Conservation (phyloP, 2,888 invertebrate species). For the Drosophila mayaguana region DNA sequence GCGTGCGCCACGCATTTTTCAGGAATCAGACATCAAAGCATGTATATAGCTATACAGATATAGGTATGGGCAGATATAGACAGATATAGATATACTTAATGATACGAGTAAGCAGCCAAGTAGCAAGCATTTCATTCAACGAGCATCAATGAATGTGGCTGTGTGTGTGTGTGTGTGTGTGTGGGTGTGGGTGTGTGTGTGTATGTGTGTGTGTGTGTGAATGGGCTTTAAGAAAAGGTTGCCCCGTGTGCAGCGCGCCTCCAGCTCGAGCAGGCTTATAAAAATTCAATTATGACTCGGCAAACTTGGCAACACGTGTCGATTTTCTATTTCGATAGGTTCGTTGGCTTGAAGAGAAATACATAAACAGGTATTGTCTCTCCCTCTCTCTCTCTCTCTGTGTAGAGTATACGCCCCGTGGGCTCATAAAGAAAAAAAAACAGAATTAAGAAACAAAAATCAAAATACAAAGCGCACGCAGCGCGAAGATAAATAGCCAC, state of each 20-base stretch:
- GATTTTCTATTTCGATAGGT: conserved; percentile 59
- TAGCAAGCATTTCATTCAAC: conserved; percentile 46
- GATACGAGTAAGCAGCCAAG: conserved; percentile 32
- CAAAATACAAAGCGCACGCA: conserved; percentile 36
- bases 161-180: conserved; percentile 16
- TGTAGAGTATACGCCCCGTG: conserved; percentile 56
- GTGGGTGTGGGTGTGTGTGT: neutral
- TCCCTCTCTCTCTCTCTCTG: neutral
- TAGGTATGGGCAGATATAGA: conserved; percentile 6
- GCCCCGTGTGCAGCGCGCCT: neutral
- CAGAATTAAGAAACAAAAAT: neutral
- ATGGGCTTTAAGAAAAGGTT: conserved; percentile 21
- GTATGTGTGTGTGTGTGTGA: conserved; percentile 21
- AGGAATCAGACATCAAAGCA: conserved; percentile 12
- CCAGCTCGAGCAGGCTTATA: conserved; percentile 60
- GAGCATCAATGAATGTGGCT: conserved; percentile 37
- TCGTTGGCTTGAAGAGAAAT: conserved; percentile 19
- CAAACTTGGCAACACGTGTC: conserved; percentile 75
- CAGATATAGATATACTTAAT: conserved; percentile 2
- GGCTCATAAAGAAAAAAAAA: conserved; percentile 35
- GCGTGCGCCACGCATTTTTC: conserved; percentile 71
- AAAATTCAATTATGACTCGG: conserved; percentile 77
- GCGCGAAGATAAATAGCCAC: conserved; percentile 68
- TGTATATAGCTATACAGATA: neutral
- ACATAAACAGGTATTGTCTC: conserved; percentile 14